Evolutionary conservation across 2,797 vertebrate species (phyloP).

Genomic region (Leptatherina wallacei): DNA sequence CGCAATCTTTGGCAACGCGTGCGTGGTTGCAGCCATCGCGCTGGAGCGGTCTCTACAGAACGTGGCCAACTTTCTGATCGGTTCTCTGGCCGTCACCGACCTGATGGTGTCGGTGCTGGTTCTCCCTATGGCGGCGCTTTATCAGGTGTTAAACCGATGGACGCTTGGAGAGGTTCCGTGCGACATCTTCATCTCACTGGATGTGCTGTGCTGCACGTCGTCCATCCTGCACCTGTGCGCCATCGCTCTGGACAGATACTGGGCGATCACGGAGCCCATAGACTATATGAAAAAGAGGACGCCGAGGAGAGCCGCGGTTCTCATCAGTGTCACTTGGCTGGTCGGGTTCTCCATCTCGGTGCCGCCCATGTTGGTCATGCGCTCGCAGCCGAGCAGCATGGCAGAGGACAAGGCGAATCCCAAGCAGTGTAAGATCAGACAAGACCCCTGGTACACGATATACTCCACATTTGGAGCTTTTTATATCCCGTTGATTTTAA

Average conservation of each 20-base stretch:
- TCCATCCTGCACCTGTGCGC: constrained; percentile 96
- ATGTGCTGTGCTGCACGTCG: constrained; percentile 94
- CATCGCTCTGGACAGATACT: constrained; percentile 95
- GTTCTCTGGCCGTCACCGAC: constrained; percentile 95
- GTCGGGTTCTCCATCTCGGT: constrained; percentile 95
- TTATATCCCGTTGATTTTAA: constrained; percentile 93
- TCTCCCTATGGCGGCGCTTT: constrained; percentile 95
- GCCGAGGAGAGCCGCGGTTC: constrained; percentile 89
- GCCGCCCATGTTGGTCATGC: constrained; percentile 94
- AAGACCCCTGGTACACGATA: constrained; percentile 92
- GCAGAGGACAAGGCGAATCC: constrained; percentile 90
- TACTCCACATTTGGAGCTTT: constrained; percentile 97
- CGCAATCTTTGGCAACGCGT: constrained; percentile 86
- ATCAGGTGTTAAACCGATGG: constrained; percentile 94
- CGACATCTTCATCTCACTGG: constrained; percentile 94
- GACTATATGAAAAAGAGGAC: constrained; percentile 96
- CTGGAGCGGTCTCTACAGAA: constrained; percentile 94
- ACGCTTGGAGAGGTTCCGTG: constrained; percentile 93
- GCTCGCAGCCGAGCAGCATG: constrained; percentile 86
- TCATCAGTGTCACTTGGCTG: constrained; percentile 93
- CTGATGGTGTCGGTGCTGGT: constrained; percentile 96
- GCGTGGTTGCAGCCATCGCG: constrained; percentile 93
- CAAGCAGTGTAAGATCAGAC: constrained; percentile 90
- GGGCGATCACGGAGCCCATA: constrained; percentile 95
- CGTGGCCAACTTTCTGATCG: constrained; percentile 96